These are phyloP conservation scores for Penaeus indicus DNA, from an alignment of 1,140 invertebrate genomes.

Conservation along the genomic window DNA sequence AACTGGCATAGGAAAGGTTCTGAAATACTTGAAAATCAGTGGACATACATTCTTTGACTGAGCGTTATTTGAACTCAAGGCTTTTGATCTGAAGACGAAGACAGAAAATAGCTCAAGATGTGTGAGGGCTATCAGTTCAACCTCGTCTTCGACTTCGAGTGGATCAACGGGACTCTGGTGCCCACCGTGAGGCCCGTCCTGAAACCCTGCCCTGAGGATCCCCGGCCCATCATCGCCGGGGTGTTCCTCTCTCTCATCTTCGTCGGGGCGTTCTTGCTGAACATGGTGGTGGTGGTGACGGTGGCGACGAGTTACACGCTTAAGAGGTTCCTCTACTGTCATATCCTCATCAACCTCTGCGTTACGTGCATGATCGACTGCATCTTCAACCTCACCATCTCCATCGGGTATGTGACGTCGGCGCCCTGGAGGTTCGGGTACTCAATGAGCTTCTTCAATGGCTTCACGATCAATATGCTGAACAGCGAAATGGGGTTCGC, in stretches of 20 bases:
- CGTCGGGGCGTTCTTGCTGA: conserved; percentile 54
- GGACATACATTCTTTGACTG: neutral
- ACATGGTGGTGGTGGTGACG: conserved; percentile 62
- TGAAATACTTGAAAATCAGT: too few species aligned
- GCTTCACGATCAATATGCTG: conserved; percentile 60
- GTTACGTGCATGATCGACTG: conserved; percentile 53
- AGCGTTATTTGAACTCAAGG: neutral
- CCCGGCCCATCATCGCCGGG: conserved; percentile 58
- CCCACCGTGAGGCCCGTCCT: conserved; percentile 17
- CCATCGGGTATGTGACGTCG: conserved; percentile 61
- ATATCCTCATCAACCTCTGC: conserved; percentile 60
- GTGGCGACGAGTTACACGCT: conserved; percentile 62
- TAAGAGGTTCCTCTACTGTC: conserved; percentile 56
- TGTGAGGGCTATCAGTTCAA: conserved; percentile 35
- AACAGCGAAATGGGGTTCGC: conserved; percentile 61
- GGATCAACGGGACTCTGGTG: conserved; percentile 21
- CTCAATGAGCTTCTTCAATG: conserved; percentile 53
- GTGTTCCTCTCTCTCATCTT: conserved; percentile 61
- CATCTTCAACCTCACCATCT: conserved; percentile 60
- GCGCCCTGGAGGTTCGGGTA: conserved; percentile 63
- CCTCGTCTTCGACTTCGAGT: conserved; percentile 32
- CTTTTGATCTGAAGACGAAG: neutral
- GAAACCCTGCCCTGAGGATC: conserved; percentile 51
- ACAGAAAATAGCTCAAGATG: neutral
- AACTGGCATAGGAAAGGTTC: too few species aligned